Conservation (phyloP, 2,797 vertebrate genomes). For the Benthosema pterotum region DNA sequence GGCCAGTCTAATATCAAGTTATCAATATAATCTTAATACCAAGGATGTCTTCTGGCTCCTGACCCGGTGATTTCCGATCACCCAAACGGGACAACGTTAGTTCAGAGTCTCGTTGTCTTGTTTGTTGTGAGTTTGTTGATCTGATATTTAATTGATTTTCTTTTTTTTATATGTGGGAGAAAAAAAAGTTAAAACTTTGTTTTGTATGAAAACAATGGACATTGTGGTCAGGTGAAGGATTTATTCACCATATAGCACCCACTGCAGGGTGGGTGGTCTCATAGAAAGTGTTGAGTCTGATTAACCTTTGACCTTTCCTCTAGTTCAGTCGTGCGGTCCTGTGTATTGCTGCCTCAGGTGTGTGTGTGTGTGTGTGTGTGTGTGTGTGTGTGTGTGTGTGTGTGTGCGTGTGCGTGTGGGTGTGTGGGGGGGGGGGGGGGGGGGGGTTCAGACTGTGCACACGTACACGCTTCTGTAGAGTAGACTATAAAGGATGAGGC, state of each 20-base stretch:
- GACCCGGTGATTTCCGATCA: too few species aligned
- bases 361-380: slow-evolving; percentile 34
- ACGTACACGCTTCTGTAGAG: too few species aligned
- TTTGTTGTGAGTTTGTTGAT: too few species aligned
- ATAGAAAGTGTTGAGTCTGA: slow-evolving; percentile 43
- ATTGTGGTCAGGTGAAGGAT: neutral
- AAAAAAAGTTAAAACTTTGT: neutral
- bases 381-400: slow-evolving; percentile 6
- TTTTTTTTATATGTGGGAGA: too few species aligned
- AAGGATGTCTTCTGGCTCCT: too few species aligned
- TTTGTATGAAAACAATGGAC: neutral
- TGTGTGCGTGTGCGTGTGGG: slow-evolving; percentile 10
- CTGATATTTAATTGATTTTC: too few species aligned
- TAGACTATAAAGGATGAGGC: neutral
- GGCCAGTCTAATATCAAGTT: too few species aligned
- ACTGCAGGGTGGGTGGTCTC: slow-evolving; percentile 68
- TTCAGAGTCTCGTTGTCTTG: too few species aligned
- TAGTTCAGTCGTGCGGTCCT: slow-evolving; percentile 31
- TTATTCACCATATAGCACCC: neutral
- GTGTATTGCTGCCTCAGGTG: slow-evolving; percentile 56
- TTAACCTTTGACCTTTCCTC: slow-evolving; percentile 65
- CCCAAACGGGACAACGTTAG: too few species aligned
- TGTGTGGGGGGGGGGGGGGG: neutral
- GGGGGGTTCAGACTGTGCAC: slow-evolving; percentile 8
- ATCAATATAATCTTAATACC: too few species aligned